Conservation (phyloP, 2,888 invertebrate species). For the Tubulanus polymorphus region DNA sequence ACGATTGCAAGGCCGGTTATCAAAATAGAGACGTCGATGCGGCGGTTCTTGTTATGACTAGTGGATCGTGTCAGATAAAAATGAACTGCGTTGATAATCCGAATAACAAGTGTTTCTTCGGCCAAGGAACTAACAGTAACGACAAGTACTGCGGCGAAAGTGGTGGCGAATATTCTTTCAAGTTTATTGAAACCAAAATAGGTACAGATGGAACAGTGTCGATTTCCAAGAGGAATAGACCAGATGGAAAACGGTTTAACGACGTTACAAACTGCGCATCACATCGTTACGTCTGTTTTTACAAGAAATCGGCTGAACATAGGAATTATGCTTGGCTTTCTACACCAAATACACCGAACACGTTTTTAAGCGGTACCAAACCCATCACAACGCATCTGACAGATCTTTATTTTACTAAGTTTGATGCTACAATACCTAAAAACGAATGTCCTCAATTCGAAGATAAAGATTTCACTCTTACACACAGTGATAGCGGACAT, state of each 20-base stretch:
- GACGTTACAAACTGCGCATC: background rate
- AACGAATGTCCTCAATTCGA: background rate
- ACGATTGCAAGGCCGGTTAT: background rate
- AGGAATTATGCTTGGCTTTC: background rate
- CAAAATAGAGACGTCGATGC: slow-evolving; percentile 1
- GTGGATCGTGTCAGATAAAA: background rate
- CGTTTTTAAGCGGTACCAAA: background rate
- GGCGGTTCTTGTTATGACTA: slow-evolving; percentile 1
- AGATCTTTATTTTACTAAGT: background rate
- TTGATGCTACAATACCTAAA: background rate
- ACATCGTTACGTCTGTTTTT: background rate
- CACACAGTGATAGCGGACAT: background rate
- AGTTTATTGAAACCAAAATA: background rate
- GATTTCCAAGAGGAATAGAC: background rate
- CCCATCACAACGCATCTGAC: background rate
- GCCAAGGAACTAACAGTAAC: background rate
- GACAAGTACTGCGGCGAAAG: background rate
- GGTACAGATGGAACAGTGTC: background rate
- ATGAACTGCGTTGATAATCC: background rate
- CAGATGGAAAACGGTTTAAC: background rate
- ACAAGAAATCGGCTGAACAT: background rate
- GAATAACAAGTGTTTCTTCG: background rate
- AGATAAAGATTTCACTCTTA: background rate
- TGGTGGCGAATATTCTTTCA: slow-evolving; percentile 1
- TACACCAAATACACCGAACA: background rate